phyloP scores from a whole-genome alignment of 2,797 vertebrate genomes.

The Cygnus olor region DNA sequence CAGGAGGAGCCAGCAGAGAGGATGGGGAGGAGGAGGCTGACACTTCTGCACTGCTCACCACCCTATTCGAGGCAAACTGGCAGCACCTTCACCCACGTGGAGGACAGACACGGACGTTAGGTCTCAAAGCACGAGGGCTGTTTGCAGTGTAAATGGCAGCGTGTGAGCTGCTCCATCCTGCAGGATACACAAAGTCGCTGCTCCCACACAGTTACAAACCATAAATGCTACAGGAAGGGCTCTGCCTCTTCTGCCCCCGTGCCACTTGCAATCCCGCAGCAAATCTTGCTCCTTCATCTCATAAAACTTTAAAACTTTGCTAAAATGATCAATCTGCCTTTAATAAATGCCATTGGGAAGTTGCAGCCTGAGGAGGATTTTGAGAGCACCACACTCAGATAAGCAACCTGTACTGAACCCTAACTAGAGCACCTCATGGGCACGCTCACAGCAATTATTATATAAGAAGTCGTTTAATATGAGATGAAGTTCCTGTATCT shows the following conservation, averaged over 20 bases:
- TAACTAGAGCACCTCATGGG: not conserved
- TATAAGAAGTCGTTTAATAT: not conserved
- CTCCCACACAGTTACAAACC: not conserved
- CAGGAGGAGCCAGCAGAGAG: not conserved
- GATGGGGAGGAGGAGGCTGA: not conserved
- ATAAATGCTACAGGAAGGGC: not conserved
- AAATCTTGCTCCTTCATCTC: not conserved
- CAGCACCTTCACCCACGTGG: not conserved
- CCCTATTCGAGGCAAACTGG: not conserved
- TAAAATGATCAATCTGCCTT: not conserved
- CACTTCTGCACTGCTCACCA: not conserved
- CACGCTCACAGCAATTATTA: not conserved
- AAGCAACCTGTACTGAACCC: not conserved
- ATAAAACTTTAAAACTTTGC: not conserved
- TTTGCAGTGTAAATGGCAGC: not conserved
- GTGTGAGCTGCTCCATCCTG: not conserved
- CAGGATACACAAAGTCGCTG: not conserved
- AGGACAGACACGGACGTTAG: not conserved
- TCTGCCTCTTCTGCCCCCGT: not conserved
- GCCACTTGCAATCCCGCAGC: fast-evolving
- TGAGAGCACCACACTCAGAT: not conserved
- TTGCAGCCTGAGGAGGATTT: not conserved
- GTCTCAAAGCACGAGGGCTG: not conserved
- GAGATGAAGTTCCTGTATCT: slow-evolving; percentile 14
- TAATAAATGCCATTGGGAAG: not conserved